phyloP scores from a whole-genome alignment of 2,888 invertebrate species.

The Mesoligia furuncula region DNA sequence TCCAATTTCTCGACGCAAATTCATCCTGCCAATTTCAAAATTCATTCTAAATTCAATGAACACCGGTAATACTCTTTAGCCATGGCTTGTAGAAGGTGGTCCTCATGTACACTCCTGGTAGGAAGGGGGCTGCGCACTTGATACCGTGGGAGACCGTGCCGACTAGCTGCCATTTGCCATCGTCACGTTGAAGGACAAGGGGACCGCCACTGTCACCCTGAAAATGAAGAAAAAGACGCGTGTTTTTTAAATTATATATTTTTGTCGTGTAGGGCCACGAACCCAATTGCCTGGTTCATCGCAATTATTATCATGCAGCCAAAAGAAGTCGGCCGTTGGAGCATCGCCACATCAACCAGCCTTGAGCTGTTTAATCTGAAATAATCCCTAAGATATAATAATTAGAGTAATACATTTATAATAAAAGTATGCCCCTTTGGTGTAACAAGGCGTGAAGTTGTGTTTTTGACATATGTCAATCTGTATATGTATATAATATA shows the following conservation, averaged over 20 bases:
- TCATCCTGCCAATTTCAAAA: neutral
- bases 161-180: slow-evolving; percentile 96
- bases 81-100: slow-evolving; percentile 97
- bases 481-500: too few species aligned
- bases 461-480: too few species aligned
- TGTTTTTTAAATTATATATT: neutral
- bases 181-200: slow-evolving; percentile 94
- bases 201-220: slow-evolving; percentile 98
- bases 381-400: too few species aligned
- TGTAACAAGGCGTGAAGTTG: too few species aligned
- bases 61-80: slow-evolving; percentile 96
- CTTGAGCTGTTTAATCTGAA: too few species aligned
- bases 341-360: too few species aligned
- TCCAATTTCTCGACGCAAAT: neutral
- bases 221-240: slow-evolving; percentile 53
- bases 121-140: slow-evolving; percentile 97
- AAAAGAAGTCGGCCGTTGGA: too few species aligned
- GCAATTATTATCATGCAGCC: too few species aligned
- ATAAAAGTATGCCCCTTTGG: too few species aligned
- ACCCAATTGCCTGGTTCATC: neutral
- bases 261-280: neutral
- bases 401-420: too few species aligned
- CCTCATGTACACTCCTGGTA: slow-evolving; percentile 98
- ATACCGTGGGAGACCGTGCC: slow-evolving; percentile 99
- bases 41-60: slow-evolving; percentile 82